phyloP scores from a whole-genome alignment of 2,113 vertebrate species.

The Gracilinanus agilis region DNA sequence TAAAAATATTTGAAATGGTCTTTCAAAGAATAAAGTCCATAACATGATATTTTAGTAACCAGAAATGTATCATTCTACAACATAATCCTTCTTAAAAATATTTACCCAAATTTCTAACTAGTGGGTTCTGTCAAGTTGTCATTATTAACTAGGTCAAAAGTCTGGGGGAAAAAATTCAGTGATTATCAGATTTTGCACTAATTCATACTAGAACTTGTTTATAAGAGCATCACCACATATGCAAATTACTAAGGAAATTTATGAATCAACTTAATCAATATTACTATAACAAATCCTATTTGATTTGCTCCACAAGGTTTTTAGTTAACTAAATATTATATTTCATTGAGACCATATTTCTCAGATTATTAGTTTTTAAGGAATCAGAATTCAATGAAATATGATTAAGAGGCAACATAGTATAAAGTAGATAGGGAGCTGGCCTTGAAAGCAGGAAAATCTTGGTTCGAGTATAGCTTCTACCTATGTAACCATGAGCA shows the following conservation, averaged over 20 bases:
- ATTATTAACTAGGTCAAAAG: neutral
- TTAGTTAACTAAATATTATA: conserved; percentile 12
- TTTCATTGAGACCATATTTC: conserved; percentile 26
- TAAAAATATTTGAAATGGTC: too few species aligned
- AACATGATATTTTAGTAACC: neutral
- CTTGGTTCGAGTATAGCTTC: neutral
- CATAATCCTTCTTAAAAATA: neutral
- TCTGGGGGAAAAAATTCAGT: neutral
- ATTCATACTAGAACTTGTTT: neutral
- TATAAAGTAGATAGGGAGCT: neutral
- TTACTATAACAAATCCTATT: neutral
- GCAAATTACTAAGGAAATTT: conserved; percentile 12
- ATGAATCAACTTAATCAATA: conserved; percentile 12
- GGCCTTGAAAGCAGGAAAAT: neutral
- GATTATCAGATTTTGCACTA: neutral
- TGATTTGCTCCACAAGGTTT: conserved; percentile 22
- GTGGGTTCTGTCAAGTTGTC: neutral
- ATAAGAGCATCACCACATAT: neutral
- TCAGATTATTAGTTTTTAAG: conserved; percentile 55
- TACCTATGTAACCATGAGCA: neutral
- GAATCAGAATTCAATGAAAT: conserved; percentile 37
- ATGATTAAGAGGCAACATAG: conserved; percentile 39
- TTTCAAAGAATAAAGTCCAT: conserved; percentile 17
- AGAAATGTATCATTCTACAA: neutral
- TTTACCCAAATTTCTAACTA: neutral